A percentile compares a stretch with the other conserved stretches of the same genome.
Evolutionary conservation across 2,113 vertebrate species (phyloP).

Genomic region (Limnothrissa miodon): DNA sequence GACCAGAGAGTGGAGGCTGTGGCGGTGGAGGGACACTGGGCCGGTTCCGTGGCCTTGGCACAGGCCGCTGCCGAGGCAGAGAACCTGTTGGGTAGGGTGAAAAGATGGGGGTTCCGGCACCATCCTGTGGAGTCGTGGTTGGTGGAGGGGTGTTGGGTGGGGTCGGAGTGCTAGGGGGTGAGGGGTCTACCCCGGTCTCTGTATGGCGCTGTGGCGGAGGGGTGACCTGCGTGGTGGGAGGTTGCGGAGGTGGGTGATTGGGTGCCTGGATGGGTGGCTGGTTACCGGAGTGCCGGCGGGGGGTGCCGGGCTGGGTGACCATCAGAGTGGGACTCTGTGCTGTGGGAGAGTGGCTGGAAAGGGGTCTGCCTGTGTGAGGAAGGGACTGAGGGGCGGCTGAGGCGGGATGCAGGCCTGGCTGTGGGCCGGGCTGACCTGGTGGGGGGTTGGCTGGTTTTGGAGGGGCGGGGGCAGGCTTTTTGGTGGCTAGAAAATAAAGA

Average conservation of each 20-base stretch:
- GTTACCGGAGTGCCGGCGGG: constrained; percentile 83
- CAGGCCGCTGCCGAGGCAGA: constrained; percentile 80
- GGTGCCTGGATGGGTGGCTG: constrained; percentile 86
- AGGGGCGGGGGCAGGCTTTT: constrained; percentile 93
- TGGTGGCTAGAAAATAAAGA: constrained; percentile 72
- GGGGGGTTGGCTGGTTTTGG: constrained; percentile 89
- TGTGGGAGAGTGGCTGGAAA: constrained; percentile 67
- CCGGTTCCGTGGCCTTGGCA: constrained; percentile 89
- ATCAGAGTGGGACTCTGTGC: constrained; percentile 62
- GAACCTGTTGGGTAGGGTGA: constrained; percentile 74
- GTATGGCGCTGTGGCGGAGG: constrained; percentile 54
- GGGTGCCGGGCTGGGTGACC: constrained; percentile 65
- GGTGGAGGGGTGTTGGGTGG: constrained; percentile 87
- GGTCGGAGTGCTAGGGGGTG: constrained; percentile 82
- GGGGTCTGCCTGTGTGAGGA: constrained; percentile 75
- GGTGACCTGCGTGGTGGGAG: constrained; percentile 74
- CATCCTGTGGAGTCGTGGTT: constrained; percentile 58
- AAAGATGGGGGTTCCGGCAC: constrained; percentile 43
- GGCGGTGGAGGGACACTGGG: constrained; percentile 89
- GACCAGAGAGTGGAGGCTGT: constrained; percentile 70
- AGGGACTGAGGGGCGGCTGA: constrained; percentile 69
- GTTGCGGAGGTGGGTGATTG: constrained; percentile 90
- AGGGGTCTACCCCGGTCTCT: constrained; percentile 71
- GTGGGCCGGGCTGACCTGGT: constrained; percentile 75
- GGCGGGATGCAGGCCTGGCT: constrained; percentile 55